Evolutionary conservation across 2,113 vertebrate species (phyloP).

Genomic region (Suncus etruscus): DNA sequence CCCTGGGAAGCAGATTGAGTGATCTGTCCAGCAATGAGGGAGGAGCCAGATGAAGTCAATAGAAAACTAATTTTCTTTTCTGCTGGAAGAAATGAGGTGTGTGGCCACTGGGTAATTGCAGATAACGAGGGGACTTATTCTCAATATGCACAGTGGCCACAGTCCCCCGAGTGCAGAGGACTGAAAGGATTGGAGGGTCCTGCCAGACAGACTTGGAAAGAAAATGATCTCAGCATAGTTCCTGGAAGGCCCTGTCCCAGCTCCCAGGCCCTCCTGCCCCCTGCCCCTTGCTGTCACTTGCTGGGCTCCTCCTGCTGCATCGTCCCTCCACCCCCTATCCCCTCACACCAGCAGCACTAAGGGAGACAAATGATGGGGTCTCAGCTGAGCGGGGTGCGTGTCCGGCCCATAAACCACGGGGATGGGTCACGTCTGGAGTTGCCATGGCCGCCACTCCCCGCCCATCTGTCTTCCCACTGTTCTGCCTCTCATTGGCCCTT

Average conservation of each 20-base stretch:
- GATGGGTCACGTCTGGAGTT: slow-evolving; percentile 97
- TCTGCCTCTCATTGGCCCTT: slow-evolving; percentile 59
- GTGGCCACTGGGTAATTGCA: slow-evolving; percentile 91
- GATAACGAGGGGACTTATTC: slow-evolving; percentile 93
- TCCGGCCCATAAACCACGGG: slow-evolving; percentile 95
- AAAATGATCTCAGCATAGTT: slow-evolving; percentile 13
- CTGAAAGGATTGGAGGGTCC: slow-evolving; percentile 78
- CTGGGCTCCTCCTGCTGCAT: slow-evolving; percentile 18
- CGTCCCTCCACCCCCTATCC: slow-evolving; percentile 25
- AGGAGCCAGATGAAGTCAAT: slow-evolving; percentile 91
- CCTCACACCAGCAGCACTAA: slow-evolving; percentile 71
- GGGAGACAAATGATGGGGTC: slow-evolving; percentile 80
- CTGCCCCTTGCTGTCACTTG: slow-evolving; percentile 41
- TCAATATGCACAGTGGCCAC: slow-evolving; percentile 87
- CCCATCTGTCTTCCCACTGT: slow-evolving; percentile 91
- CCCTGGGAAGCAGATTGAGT: slow-evolving; percentile 60
- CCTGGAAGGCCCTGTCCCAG: background rate
- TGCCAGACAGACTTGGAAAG: slow-evolving; percentile 54
- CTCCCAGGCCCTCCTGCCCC: background rate
- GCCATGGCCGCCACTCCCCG: slow-evolving; percentile 89
- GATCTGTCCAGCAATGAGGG: slow-evolving; percentile 77
- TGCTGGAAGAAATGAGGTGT: slow-evolving; percentile 91
- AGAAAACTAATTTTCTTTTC: slow-evolving; percentile 92
- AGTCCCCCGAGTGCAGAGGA: slow-evolving; percentile 79
- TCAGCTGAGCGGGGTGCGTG: slow-evolving; percentile 88